A percentile compares a stretch with the other conserved stretches of the same genome.
Evolutionary conservation across 2,888 invertebrate species (phyloP).

Genomic region (Eulithis prunata): DNA sequence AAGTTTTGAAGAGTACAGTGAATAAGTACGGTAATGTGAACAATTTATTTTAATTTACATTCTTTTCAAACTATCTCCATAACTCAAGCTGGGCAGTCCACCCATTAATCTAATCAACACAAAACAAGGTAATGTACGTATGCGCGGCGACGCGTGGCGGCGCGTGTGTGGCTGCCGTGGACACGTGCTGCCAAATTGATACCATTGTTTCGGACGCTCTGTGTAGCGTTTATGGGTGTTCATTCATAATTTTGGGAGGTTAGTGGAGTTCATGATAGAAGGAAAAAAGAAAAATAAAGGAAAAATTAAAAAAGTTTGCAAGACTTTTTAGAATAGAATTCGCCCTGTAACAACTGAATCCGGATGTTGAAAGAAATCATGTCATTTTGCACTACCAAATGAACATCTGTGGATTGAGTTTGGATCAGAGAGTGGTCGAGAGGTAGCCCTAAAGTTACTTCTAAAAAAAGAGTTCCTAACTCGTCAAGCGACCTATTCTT

Average conservation of each 20-base stretch:
- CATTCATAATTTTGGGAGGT: conserved; percentile 9
- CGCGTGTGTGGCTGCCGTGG: conserved; percentile 50
- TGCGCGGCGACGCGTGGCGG: conserved; percentile 61
- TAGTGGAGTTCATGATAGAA: neutral
- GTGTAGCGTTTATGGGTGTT: conserved; percentile 27
- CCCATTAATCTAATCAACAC: conserved; percentile 70
- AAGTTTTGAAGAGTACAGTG: no score
- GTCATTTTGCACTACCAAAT: no score
- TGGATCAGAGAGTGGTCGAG: no score
- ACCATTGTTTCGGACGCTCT: conserved; percentile 55
- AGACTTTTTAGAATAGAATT: no score
- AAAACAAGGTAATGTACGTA: conserved; percentile 62
- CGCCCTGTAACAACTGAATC: no score
- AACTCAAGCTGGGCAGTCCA: conserved; percentile 19
- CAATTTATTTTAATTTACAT: conserved; percentile 19
- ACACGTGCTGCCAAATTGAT: conserved; percentile 57
- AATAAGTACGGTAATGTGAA: neutral
- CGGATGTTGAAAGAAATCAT: no score
- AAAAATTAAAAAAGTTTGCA: neutral
- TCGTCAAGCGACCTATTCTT: no score
- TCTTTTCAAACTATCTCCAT: conserved; percentile 12
- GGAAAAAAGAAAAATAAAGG: neutral
- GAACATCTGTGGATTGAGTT: no score
- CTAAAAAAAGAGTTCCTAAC: no score
- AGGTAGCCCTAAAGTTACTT: no score